Percentiles rank a stretch among this genome's conserved stretches.
Conservation (phyloP, 1,140 invertebrate species). For the Drosophila virilis region DNA sequence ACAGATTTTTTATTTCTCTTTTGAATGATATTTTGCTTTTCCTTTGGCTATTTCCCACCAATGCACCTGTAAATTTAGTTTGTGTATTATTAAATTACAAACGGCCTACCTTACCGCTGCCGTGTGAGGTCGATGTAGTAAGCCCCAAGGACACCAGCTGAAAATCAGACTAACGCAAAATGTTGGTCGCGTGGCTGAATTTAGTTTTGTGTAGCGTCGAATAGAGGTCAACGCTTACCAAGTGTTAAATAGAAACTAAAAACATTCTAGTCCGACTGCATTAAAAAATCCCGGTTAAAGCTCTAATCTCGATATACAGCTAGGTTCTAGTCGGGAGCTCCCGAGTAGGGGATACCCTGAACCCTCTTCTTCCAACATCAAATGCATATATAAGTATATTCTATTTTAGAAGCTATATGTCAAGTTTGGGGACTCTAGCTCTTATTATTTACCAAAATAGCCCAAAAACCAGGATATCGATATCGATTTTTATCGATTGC, state of each 20-base stretch:
- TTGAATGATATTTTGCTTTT: background rate
- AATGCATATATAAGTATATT: no score
- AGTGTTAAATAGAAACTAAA: no score
- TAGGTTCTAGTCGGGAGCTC: no score
- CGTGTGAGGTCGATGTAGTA: background rate
- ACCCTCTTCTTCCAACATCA: no score
- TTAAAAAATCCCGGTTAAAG: background rate
- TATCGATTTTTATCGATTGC: no score
- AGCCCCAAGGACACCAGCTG: constrained; percentile 9
- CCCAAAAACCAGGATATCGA: no score
- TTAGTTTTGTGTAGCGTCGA: background rate
- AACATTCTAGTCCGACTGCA: no score
- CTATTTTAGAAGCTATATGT: no score
- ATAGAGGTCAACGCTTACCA: no score
- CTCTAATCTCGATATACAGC: background rate
- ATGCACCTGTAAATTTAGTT: background rate
- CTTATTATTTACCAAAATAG: no score
- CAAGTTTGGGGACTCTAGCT: no score
- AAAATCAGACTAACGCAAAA: background rate
- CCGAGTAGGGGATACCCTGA: no score
- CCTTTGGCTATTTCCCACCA: background rate
- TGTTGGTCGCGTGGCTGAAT: background rate
- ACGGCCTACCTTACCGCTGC: constrained; percentile 2
- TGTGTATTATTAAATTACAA: constrained; percentile 3
- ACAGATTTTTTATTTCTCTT: background rate